phyloP scores from a whole-genome alignment of 2,888 invertebrate species.

The Catocala sponsa region DNA sequence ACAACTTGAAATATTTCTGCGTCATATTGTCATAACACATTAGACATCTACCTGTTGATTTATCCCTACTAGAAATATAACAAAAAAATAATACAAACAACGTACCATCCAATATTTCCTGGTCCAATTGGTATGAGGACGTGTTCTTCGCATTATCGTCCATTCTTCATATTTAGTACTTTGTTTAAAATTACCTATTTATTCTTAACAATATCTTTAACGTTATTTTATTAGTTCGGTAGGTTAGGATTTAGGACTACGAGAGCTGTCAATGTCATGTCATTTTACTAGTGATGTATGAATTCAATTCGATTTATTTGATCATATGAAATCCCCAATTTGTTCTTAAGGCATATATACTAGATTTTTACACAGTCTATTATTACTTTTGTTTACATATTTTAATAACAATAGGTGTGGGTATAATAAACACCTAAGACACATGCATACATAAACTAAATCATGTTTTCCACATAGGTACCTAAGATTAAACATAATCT shows the following conservation, averaged over 20 bases:
- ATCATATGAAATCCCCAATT: not conserved
- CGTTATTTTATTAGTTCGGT: conserved; percentile 60
- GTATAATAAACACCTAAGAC: no score
- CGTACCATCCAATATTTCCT: conserved; percentile 84
- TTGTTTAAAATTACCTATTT: conserved; percentile 66
- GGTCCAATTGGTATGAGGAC: conserved; percentile 81
- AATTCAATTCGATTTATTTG: not conserved
- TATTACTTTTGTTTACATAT: no score
- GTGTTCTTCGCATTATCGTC: conserved; percentile 83
- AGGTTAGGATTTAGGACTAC: conserved; percentile 66
- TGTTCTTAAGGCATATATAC: no score
- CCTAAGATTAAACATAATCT: no score
- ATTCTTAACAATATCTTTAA: conserved; percentile 62
- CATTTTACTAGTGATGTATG: conserved; percentile 7
- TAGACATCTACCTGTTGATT: conserved; percentile 54
- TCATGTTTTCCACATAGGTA: no score
- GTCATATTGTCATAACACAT: conserved; percentile 56
- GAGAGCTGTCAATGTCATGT: conserved; percentile 25
- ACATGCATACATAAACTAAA: no score
- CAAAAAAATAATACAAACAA: conserved; percentile 44
- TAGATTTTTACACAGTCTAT: no score
- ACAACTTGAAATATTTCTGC: conserved; percentile 49
- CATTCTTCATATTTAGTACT: conserved; percentile 85
- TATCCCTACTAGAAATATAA: conserved; percentile 59
- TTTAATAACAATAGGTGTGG: no score